Evolutionary conservation across 2,888 invertebrate genomes (phyloP), one percentile per base, ranked within the genome.

Genomic region (Oligia fasciuncula): DNA sequence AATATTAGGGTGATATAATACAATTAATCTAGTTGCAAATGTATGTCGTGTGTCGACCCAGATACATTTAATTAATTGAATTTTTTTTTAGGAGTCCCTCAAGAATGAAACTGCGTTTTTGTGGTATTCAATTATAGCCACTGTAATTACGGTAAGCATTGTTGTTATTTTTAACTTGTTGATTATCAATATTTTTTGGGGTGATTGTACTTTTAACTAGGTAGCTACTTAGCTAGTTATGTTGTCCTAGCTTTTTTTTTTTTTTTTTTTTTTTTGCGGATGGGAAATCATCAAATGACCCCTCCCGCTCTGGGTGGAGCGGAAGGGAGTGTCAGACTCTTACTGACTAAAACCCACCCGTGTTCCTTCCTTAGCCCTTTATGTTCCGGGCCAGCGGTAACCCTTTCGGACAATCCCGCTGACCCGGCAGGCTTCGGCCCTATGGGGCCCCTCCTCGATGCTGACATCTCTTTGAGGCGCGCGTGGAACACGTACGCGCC

Each of bases 51-150:
- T 81, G 69, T 80, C 17, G 75, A 76, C 81, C 57, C 23, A 68
- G 35, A 66, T 76, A 60, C n/a, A 57, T 43, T 70, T 43, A 57
- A 81, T 66, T 60, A 17, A 65, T n/a, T 23, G 9, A 57, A 70
- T 69, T 83, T 73, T 29, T 97, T 96, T 99, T 76, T 97, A 98
- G 94, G 98, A 99, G 94, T 98, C 98, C 75, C 97, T 98, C 57
- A 97, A 98, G 91, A 99, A 99, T 94, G 98, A 99, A 95, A 97
- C 97, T 80, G 98, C 99, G 0, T 99, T 99, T 93, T 97, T 99
- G 62, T 97, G 97, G 93, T 98, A 98, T 92, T 98, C 99, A 29
- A 98, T 99, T 87, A 97, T 99, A 87, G 98, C 99, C 40, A 98
- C 99, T 60, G 97, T 99, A 86, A 98, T 99, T 82, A 99, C 99